Evolutionary conservation across 2,888 invertebrate genomes (phyloP).

Genomic region (Philhelius pedissequus): DNA sequence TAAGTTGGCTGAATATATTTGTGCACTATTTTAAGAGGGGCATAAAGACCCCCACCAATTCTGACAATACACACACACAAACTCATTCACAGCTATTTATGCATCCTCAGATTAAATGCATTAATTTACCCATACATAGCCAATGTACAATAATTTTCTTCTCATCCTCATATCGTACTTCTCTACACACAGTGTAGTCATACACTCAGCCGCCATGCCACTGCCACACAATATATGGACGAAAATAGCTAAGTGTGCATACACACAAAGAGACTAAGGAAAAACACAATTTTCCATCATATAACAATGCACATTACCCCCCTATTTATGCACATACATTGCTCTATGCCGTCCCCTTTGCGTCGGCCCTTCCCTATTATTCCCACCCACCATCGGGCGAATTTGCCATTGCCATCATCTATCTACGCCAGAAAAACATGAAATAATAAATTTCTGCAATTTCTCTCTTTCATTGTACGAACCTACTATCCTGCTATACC

Average conservation of each 20-base stretch:
- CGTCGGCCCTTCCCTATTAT: background rate
- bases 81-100: slow-evolving; percentile 1
- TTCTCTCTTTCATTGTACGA: slow-evolving; percentile 64
- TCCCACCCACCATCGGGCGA: background rate
- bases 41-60: background rate
- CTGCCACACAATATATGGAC: slow-evolving; percentile 10
- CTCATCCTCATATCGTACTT: slow-evolving; percentile 32
- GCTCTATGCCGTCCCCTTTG: background rate
- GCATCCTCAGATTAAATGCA: slow-evolving; percentile 60
- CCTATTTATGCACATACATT: slow-evolving; percentile 23
- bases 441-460: slow-evolving; percentile 68
- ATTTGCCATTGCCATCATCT: slow-evolving; percentile 16
- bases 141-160: slow-evolving; percentile 50
- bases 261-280: slow-evolving; percentile 55
- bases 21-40: slow-evolving; percentile 32
- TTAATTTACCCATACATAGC: slow-evolving; percentile 56
- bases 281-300: slow-evolving; percentile 59
- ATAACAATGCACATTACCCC: slow-evolving; percentile 66
- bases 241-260: slow-evolving; percentile 38
- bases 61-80: background rate
- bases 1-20: slow-evolving; percentile 29
- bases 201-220: background rate
- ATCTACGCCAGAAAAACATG: slow-evolving; percentile 43
- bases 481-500: no score
- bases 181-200: slow-evolving; percentile 8